Evolutionary conservation across 2,113 vertebrate genomes (phyloP), one percentile per base, ranked within the genome.

Genomic region (Dipodomys spectabilis): DNA sequence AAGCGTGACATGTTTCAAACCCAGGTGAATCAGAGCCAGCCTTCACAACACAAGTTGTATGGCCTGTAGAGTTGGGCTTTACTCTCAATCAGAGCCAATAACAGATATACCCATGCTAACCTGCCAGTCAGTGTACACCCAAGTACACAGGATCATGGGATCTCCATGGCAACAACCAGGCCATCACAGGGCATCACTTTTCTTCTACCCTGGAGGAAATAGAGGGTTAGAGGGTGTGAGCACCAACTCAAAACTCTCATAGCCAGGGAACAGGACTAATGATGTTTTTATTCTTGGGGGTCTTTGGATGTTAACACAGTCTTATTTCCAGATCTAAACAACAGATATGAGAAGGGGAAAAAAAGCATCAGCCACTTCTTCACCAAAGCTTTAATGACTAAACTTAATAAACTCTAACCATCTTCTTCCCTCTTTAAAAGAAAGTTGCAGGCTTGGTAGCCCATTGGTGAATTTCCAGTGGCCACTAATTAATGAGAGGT

Each of bases 401-500:
- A 84, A 65, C 9, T 7, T 15, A 93, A 62, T 28, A n/a, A 65
- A 45, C 18, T 35, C n/a, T 16, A 82, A 35, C 22, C 30, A 22
- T 11, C 3, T 23, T 73, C 82, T 44, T 57, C 23, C 25, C 22
- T 3, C 57, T 69, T 67, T 13, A 22, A 39, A 85, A 82, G 86
- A 88, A 87, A 94, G 82, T 67, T 91, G 64, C 19, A 74, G 90
- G 60, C 86, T 89, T 93, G 88, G 94, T 73, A 95, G 90, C 88
- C 90, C 93, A 94, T 74, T 77, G 91, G 90, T 96, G 90, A 97
- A 92, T 96, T 97, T 97, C 91, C 5, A 96, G 86, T 96, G 96
- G 92, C 96, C 96, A 90, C 96, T 96, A 94, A 95, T 95, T 96
- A 97, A 94, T 82, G 85, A 97, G 96, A 89, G 94, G 88, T 88